These are phyloP conservation scores for Timema podura DNA, from an alignment of 2,888 invertebrate genomes.

Conservation along the genomic window DNA sequence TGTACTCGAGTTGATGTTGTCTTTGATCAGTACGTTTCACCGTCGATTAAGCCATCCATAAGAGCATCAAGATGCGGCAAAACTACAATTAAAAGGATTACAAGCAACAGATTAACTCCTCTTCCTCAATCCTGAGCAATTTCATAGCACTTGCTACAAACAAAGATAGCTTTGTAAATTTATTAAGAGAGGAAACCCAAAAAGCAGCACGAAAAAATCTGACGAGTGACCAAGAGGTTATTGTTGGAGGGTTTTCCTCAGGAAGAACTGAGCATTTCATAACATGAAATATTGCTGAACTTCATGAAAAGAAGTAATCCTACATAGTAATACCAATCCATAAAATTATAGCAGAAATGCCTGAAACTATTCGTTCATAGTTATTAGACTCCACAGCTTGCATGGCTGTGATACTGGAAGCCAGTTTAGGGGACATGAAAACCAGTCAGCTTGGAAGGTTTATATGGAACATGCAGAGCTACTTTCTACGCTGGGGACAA, in stretches of 20 bases:
- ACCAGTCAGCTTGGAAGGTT: not conserved
- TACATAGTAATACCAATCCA: conserved; percentile 4
- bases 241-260: conserved; percentile 10
- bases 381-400: not conserved
- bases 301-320: conserved; percentile 1
- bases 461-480: not conserved
- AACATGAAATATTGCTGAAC: not conserved
- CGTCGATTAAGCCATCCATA: not conserved
- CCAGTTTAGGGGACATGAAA: not conserved
- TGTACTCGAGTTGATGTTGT: not conserved
- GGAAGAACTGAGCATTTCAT: conserved; percentile 3
- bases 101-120: not conserved
- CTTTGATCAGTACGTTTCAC: not conserved
- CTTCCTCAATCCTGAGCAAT: not conserved
- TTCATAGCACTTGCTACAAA: not conserved
- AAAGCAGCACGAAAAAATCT: not conserved
- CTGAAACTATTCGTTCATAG: not conserved
- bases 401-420: conserved; percentile 4
- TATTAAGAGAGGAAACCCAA: not conserved
- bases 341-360: conserved; percentile 2
- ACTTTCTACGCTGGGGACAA: not conserved
- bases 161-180: not conserved
- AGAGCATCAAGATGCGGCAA: not conserved
- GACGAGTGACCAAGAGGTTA: not conserved
- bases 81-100: not conserved